Conservation (phyloP, 2,113 vertebrate genomes). For the Egretta garzetta region DNA sequence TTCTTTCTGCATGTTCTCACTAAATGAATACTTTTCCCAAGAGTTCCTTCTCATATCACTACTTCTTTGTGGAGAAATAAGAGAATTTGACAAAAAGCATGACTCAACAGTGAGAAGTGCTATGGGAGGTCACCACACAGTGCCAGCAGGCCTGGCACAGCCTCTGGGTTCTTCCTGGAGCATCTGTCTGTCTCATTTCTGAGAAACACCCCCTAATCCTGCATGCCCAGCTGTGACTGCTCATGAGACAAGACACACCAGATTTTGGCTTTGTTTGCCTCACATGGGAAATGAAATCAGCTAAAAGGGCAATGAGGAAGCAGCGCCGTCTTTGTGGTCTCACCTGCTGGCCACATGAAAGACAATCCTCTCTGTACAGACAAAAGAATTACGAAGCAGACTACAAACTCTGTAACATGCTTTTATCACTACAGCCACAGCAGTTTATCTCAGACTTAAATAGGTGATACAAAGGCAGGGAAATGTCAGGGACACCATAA, state of each 20-base stretch:
- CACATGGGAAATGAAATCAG: not conserved
- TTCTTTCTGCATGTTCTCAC: not conserved
- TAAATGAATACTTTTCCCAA: not conserved
- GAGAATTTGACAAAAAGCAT: not conserved
- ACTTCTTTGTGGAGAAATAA: not conserved
- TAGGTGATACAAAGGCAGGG: not conserved
- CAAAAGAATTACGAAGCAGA: not conserved
- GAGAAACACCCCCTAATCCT: not conserved
- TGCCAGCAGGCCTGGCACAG: not conserved
- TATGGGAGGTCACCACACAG: not conserved
- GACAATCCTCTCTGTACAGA: not conserved
- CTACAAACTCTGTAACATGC: not conserved
- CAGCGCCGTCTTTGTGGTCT: not conserved
- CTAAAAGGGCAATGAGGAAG: not conserved
- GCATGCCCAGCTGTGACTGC: not conserved
- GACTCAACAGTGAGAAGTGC: fast-evolving
- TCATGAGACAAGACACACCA: not conserved
- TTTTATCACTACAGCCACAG: not conserved
- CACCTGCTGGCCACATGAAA: not conserved
- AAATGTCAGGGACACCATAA: not conserved
- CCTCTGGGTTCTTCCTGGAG: not conserved
- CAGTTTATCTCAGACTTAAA: not conserved
- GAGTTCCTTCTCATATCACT: not conserved
- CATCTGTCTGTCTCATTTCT: not conserved
- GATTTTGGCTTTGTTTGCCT: not conserved